These are phyloP conservation scores for Dendronephthya gigantea DNA, from an alignment of 64 coral and sea anemone species.

Conservation along the genomic window DNA sequence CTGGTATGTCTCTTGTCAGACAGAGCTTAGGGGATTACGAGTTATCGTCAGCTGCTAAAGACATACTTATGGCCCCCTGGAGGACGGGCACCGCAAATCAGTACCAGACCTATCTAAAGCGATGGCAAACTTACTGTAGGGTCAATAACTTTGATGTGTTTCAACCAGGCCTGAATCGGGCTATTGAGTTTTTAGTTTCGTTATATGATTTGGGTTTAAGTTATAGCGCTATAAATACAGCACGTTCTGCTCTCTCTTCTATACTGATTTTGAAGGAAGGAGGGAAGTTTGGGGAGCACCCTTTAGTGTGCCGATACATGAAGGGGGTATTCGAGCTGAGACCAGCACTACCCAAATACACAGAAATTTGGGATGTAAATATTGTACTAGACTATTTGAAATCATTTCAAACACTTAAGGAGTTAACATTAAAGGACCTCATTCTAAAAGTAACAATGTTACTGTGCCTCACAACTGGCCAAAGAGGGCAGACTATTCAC, in stretches of 20 bases:
- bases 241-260: conserved; percentile 43
- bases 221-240: no score
- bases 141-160: conserved; percentile 17
- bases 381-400: conserved; percentile 30
- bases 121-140: conserved; percentile 34
- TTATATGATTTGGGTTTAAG: conserved; percentile 16
- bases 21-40: background rate
- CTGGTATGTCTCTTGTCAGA: background rate
- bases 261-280: background rate
- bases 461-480: background rate
- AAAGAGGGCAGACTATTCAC: conserved; percentile 41
- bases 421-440: conserved; percentile 32
- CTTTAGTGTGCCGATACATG: conserved; percentile 30
- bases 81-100: conserved; percentile 31
- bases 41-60: conserved; percentile 21
- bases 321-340: conserved; percentile 40
- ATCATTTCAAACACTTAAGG: background rate
- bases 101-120: conserved; percentile 21
- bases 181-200: conserved; percentile 35
- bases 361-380: conserved; percentile 27
- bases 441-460: conserved; percentile 25
- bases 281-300: conserved; percentile 37
- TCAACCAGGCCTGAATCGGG: conserved; percentile 12
- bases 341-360: conserved; percentile 37
- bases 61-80: conserved; percentile 39